Evolutionary conservation across 1,140 invertebrate genomes (phyloP), one percentile per base, ranked within the genome.

Genomic region (Agrypnia vestita): DNA sequence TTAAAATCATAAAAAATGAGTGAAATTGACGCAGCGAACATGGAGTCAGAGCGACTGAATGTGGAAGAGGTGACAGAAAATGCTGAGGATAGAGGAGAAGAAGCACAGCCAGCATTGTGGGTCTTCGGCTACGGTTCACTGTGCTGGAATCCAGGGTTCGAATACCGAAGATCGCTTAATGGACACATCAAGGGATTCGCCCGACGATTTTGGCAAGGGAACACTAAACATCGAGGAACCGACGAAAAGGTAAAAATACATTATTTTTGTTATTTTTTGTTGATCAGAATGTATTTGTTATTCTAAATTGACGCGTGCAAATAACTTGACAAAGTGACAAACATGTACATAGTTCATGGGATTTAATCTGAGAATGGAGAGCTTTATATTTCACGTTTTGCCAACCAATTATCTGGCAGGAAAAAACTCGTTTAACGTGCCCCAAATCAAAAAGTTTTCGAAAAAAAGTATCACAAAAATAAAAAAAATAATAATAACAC

Each of bases 121-220:
- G 91, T 97, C 13, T 97, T 97, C 84, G 96, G 95, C 0, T 97
- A 97, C 84, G 96, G 96, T 11, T 96, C 95, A 0, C 85, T 97
- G 4, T 96, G 95, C 88, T 97, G 96, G 96, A 90, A 94, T 86
- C 96, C 96, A 0, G 96, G 96, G 35, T 97, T 97, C 85, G 90
- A 93, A 77, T 96, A 93, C 85, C 89, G 91, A 78, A 91, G 93
- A 84, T 93, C 93, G 35, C 89, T 93, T 4, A 91, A 93, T 10
- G 96, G 96, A 9, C 93, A 93, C 83, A 90, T 96, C 1, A 91
- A 91, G 84, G 95, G 96, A 17, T 97, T 93, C 85, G 89, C 92
- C 0, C 90, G 96, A 56, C 91, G 93, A 85, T 97, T 97, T 87
- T 97, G 95, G 94, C 96, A 97, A 88, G 96, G 96, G 53, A 97